Conservation (phyloP, 64 coral and sea anemone genomes). For the Stichodactyla helianthus region DNA sequence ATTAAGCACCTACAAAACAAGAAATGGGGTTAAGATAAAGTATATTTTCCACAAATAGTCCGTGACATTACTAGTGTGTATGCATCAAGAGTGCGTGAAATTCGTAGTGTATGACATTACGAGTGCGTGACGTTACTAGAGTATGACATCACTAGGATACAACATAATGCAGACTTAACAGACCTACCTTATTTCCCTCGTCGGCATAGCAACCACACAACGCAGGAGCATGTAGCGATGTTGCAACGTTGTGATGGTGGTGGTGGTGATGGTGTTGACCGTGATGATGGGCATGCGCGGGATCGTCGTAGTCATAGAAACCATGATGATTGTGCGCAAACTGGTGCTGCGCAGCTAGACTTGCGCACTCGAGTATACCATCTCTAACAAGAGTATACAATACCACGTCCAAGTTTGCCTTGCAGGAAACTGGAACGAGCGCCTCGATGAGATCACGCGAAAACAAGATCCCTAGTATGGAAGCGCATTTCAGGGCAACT, state of each 20-base stretch:
- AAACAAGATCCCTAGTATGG: slow-evolving; percentile 76
- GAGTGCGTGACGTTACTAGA: no score
- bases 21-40: background rate
- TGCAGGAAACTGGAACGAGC: slow-evolving; percentile 66
- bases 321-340: slow-evolving; percentile 95
- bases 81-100: no score
- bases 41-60: background rate
- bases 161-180: background rate
- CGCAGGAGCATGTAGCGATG: slow-evolving; percentile 71
- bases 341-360: slow-evolving; percentile 76
- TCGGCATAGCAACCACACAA: slow-evolving; percentile 89
- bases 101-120: no score
- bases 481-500: slow-evolving; percentile 83
- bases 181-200: slow-evolving; percentile 67
- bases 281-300: slow-evolving; percentile 70
- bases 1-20: slow-evolving; percentile 37
- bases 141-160: background rate
- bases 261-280: slow-evolving; percentile 93
- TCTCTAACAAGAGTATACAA: slow-evolving; percentile 87
- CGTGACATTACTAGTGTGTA: no score
- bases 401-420: slow-evolving; percentile 52
- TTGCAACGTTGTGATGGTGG: slow-evolving; percentile 90
- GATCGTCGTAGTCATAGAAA: slow-evolving; percentile 93
- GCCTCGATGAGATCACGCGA: slow-evolving; percentile 70
- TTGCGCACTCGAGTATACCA: slow-evolving; percentile 83